Evolutionary conservation across 2,113 vertebrate species (phyloP).

Genomic region (Heterocephalus glaber): DNA sequence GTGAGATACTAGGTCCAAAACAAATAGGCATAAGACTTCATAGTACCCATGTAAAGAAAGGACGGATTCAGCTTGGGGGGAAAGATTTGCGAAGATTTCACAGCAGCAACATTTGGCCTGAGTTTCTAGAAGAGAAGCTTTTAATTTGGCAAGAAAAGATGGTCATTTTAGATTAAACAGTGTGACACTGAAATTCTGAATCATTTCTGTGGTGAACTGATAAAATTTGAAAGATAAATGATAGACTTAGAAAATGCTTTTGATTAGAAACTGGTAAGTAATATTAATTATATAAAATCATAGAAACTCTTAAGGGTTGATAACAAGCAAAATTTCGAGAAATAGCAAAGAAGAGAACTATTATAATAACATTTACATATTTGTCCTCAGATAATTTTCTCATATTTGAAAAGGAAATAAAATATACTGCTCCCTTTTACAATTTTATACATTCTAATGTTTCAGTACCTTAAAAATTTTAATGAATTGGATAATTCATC

Average conservation of each 20-base stretch:
- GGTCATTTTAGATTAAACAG: constrained; percentile 27
- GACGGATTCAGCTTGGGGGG: neutral
- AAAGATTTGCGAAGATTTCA: constrained; percentile 8
- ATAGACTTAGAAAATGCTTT: constrained; percentile 34
- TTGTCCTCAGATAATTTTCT: constrained; percentile 13
- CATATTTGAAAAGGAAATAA: constrained; percentile 52
- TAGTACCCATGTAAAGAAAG: neutral
- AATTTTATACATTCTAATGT: constrained; percentile 21
- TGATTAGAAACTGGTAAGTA: constrained; percentile 24
- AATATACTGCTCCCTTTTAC: neutral
- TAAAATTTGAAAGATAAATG: constrained; percentile 17
- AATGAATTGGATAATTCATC: neutral
- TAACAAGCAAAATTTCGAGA: constrained; percentile 25
- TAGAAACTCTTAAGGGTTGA: constrained; percentile 28
- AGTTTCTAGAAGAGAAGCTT: constrained; percentile 3
- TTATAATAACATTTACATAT: constrained; percentile 46
- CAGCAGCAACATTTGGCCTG: neutral
- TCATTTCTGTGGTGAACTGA: constrained; percentile 36
- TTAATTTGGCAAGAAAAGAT: neutral
- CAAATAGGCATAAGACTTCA: neutral
- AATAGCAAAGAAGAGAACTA: neutral
- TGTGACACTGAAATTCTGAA: constrained; percentile 17
- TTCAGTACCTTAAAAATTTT: constrained; percentile 46
- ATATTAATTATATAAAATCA: constrained; percentile 12
- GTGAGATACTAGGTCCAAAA: neutral